Base-by-base conservation (phyloP, 2,888 invertebrate species). In the Oligia strigilis region DNA sequence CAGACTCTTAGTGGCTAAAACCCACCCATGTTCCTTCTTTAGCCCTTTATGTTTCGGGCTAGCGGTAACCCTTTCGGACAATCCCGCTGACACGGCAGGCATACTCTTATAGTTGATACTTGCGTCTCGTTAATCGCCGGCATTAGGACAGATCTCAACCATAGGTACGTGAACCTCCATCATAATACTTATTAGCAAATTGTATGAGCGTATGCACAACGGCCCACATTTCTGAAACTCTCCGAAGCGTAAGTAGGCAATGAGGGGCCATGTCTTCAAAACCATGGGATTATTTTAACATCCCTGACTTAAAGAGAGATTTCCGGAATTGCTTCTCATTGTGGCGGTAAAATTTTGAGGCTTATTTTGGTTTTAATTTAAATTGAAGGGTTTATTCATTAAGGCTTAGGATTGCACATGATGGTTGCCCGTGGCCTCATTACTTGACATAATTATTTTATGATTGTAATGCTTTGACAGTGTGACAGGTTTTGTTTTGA, bases 171-270 rank as follows among this genome's bases (percentile, higher is more conserved):
- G 23, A 49, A 67, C 67, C 64, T 67, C 14, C 40, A 52, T 52
- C 70, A 71, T 19, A 60, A 43, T 70, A 29, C 0, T 29, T 29
- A 73, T 70, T 79, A 78, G 19, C 62, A 69, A 40, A 58, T 62
- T 49, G 14, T 58, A 81, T 29, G 43, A 60, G 36, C 14, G 43
- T 23, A 40, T 73, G 58, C 80, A 73, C 60, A 73, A 13, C 58
- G 52, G 71, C 46, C 52, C 71, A 82, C 23, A 70, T 84, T 73
- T 80, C 29, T 11, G 23, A 72, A 74, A 82, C 14, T 60, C 29
- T 11, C 4, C 58, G 40, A 72, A 60, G 58, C 67, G 46, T 74
- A 29, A 60, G 40, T 66, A 66, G 70, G 40, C 17, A 36, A 60
- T 29, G 29, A 29, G 29, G 29, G 29, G 29, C 29, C 29, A 29